These are phyloP conservation scores for Fulmarus glacialis DNA, from an alignment of 2,113 vertebrate species.

Conservation along the genomic window DNA sequence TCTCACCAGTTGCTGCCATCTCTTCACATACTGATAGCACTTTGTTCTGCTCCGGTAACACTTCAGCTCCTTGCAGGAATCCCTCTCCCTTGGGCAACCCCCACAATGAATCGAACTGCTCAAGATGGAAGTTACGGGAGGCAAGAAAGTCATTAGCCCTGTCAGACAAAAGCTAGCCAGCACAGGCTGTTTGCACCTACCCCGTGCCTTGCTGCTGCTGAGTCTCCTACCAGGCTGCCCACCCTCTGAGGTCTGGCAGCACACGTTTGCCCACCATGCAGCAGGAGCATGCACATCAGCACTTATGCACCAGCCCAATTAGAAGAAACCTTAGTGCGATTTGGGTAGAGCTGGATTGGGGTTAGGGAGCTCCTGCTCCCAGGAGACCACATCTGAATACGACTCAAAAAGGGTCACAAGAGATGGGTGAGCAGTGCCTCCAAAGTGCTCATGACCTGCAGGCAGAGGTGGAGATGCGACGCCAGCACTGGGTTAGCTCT, in stretches of 20 bases:
- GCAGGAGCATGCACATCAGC: background rate
- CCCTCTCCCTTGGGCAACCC: background rate
- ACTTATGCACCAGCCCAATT: accelerated
- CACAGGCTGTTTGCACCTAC: background rate
- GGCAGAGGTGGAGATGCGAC: accelerated
- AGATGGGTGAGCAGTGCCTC: background rate
- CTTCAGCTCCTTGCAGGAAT: background rate
- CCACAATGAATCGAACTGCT: background rate
- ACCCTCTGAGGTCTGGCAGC: too few relatives aligned
- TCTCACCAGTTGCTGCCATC: background rate
- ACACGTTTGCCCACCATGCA: accelerated
- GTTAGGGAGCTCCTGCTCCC: background rate
- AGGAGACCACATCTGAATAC: background rate
- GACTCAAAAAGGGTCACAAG: background rate
- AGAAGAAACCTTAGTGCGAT: background rate
- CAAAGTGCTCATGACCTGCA: background rate
- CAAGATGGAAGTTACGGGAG: background rate
- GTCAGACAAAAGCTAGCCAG: background rate
- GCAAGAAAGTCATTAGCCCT: background rate
- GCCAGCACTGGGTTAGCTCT: accelerated
- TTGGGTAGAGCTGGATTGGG: accelerated
- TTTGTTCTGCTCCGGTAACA: accelerated
- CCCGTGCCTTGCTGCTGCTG: background rate
- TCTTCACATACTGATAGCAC: background rate
- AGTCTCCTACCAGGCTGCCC: background rate